phyloP scores from a whole-genome alignment of 2,888 invertebrate genomes.

The Halocaridina rubra region DNA sequence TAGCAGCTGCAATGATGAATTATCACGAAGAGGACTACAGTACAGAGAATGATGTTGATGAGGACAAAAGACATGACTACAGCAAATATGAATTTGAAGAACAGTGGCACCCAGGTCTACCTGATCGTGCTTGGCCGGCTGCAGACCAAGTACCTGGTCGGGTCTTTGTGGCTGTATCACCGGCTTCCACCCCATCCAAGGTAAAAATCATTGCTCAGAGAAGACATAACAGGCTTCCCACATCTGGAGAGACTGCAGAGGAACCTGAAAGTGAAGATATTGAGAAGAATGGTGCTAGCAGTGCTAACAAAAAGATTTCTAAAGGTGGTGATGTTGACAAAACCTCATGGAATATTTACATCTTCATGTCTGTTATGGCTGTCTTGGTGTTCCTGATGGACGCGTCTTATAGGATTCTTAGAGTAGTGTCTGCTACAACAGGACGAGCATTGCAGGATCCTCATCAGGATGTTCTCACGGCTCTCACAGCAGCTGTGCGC shows the following conservation, averaged over 20 bases:
- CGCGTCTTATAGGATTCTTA: conserved; percentile 29
- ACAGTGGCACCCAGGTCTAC: not conserved
- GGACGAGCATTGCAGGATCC: conserved; percentile 5
- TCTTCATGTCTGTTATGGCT: conserved; percentile 38
- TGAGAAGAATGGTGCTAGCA: not conserved
- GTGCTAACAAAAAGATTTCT: not conserved
- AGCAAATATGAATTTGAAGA: not conserved
- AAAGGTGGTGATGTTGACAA: not conserved
- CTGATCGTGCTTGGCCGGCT: not conserved
- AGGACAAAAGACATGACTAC: not conserved
- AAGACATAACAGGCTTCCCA: not conserved
- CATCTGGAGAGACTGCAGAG: not conserved
- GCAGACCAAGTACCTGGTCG: not conserved
- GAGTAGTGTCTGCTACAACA: not conserved
- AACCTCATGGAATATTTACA: conserved; percentile 28
- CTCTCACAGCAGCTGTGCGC: conserved; percentile 18
- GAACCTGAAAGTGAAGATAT: not conserved
- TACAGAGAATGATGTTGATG: not conserved
- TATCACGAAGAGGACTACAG: conserved; percentile 10
- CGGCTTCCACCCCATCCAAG: not conserved
- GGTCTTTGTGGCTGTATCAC: not conserved
- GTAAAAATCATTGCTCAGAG: not conserved
- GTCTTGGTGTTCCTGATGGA: conserved; percentile 47
- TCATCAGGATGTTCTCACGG: not conserved
- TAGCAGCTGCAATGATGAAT: conserved; percentile 51